Conservation (phyloP, 2,888 invertebrate genomes). For the Ophion obscuratus region DNA sequence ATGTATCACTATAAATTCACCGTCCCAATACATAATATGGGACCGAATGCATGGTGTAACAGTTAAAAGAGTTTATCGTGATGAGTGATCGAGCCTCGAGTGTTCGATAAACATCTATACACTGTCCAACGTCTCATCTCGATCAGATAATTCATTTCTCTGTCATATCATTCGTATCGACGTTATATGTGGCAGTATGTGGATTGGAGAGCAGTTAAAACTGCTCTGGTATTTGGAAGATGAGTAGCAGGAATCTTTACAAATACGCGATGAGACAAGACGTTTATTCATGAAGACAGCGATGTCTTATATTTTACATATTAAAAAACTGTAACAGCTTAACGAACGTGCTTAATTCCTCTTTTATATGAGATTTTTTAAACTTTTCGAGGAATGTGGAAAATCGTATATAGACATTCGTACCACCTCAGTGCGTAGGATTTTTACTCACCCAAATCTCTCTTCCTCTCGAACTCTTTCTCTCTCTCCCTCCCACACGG, state of each 20-base stretch:
- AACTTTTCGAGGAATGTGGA: too few species aligned
- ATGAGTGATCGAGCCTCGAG: slow-evolving; percentile 51
- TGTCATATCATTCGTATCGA: slow-evolving; percentile 9
- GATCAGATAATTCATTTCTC: slow-evolving; percentile 2
- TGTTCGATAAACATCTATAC: slow-evolving; percentile 42
- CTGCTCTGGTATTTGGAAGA: slow-evolving; percentile 43
- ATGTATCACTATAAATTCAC: too few species aligned
- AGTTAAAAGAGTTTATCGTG: slow-evolving; percentile 42
- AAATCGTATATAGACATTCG: too few species aligned
- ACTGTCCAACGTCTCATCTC: not conserved
- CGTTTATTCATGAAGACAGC: not conserved
- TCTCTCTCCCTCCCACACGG: too few species aligned
- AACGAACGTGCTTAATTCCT: too few species aligned
- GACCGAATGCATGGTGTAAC: not conserved
- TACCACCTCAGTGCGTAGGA: too few species aligned
- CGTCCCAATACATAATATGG: too few species aligned
- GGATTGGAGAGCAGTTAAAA: slow-evolving; percentile 39
- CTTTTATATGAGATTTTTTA: too few species aligned
- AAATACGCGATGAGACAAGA: not conserved
- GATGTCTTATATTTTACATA: too few species aligned
- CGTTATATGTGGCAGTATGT: slow-evolving; percentile 47
- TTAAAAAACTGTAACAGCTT: too few species aligned
- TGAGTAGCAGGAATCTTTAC: slow-evolving; percentile 10
- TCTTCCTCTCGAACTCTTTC: not conserved
- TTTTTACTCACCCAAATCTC: too few species aligned